A percentile compares a stretch with the other conserved stretches of the same genome.
Evolutionary conservation across 2,888 invertebrate species (phyloP).

Genomic region (Nymphalis c-album): DNA sequence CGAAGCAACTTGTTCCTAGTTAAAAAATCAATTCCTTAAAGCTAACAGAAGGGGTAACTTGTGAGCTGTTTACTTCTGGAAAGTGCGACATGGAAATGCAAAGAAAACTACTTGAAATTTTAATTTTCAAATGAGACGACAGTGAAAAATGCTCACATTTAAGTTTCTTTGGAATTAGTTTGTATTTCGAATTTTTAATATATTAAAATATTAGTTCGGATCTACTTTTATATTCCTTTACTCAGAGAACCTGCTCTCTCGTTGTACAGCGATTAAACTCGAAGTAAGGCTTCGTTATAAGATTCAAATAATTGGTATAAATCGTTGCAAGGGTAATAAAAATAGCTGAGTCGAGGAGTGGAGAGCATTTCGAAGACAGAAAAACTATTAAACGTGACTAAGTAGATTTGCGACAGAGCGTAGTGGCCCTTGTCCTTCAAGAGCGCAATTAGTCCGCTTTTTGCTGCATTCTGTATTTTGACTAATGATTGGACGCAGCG

Average conservation of each 20-base stretch:
- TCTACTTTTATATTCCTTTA: conserved; percentile 2
- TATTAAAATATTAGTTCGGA: not conserved
- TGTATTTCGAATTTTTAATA: conserved; percentile 18
- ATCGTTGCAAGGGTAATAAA: conserved; percentile 48
- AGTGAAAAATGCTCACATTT: conserved; percentile 29
- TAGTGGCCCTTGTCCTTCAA: conserved; percentile 76
- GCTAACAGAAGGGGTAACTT: conserved; percentile 67
- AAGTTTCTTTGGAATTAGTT: conserved; percentile 23
- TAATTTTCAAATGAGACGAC: conserved; percentile 67
- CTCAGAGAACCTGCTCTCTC: not conserved
- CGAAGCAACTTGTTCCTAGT: conserved; percentile 67
- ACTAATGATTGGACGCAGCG: conserved; percentile 72
- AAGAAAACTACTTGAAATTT: conserved; percentile 63
- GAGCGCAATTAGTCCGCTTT: conserved; percentile 77
- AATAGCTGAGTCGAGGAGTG: conserved; percentile 39
- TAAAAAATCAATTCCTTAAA: conserved; percentile 78
- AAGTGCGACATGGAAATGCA: conserved; percentile 54
- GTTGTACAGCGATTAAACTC: not conserved
- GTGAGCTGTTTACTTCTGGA: conserved; percentile 64
- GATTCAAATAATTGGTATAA: conserved; percentile 44
- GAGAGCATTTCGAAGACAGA: conserved; percentile 57
- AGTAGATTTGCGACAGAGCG: conserved; percentile 71
- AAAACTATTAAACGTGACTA: conserved; percentile 77
- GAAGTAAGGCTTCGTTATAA: conserved; percentile 27
- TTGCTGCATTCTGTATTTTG: conserved; percentile 74